A percentile compares a stretch with the other conserved stretches of the same genome.
phyloP scores from a whole-genome alignment of 2,888 invertebrate genomes.

The Drosophila imparisetae region DNA sequence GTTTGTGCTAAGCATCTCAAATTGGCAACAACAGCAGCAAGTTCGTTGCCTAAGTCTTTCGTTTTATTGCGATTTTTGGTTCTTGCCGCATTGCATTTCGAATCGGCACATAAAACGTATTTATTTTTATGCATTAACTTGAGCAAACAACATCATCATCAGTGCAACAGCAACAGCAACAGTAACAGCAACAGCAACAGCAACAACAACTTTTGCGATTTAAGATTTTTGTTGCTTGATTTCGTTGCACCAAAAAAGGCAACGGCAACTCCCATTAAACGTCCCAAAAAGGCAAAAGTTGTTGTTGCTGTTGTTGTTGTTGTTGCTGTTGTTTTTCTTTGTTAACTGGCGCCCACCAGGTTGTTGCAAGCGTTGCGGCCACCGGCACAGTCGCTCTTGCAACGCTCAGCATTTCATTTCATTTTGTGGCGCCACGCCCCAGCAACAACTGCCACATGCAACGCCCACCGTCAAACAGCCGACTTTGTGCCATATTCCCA shows the following conservation, averaged over 20 bases:
- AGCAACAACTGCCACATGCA: slow-evolving; percentile 49
- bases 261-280: slow-evolving; percentile 81
- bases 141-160: slow-evolving; percentile 65
- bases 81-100: slow-evolving; percentile 39
- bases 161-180: slow-evolving; percentile 30
- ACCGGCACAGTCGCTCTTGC: slow-evolving; percentile 62
- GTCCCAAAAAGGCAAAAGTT: slow-evolving; percentile 73
- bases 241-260: slow-evolving; percentile 79
- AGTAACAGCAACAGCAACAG: slow-evolving; percentile 22
- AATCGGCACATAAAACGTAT: slow-evolving; percentile 48
- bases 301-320: slow-evolving; percentile 26
- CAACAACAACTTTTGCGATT: slow-evolving; percentile 48
- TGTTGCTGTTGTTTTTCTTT: slow-evolving; percentile 48
- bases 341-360: slow-evolving; percentile 76
- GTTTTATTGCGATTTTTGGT: slow-evolving; percentile 29
- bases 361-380: slow-evolving; percentile 56
- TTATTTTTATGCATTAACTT: slow-evolving; percentile 46
- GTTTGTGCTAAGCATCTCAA: slow-evolving; percentile 31
- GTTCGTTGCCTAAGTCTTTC: slow-evolving; percentile 71
- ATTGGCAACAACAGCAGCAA: slow-evolving; percentile 54
- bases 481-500: slow-evolving; percentile 64
- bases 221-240: slow-evolving; percentile 73
- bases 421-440: slow-evolving; percentile 69
- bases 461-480: slow-evolving; percentile 64
- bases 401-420: slow-evolving; percentile 53